Conservation (phyloP, 2,888 invertebrate species). For the Lapara coniferarum region DNA sequence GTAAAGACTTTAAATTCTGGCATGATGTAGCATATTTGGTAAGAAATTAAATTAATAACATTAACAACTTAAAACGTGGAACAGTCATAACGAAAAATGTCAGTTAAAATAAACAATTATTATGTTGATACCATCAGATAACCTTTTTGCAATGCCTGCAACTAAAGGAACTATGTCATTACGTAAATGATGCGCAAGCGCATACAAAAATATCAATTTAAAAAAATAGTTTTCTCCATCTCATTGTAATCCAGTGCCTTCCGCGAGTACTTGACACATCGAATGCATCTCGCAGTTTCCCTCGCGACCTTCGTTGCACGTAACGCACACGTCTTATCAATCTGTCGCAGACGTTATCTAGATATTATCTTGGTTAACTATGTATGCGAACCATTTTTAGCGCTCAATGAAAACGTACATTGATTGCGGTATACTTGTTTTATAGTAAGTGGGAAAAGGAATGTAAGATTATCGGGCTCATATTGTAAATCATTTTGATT, state of each 20-base stretch:
- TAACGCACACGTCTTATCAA: not conserved
- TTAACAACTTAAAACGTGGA: not conserved
- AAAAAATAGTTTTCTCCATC: too few relatives aligned
- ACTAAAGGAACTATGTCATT: too few relatives aligned
- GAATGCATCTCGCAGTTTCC: not conserved
- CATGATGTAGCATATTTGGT: not conserved
- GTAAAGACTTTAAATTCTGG: not conserved
- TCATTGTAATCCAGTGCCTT: too few relatives aligned
- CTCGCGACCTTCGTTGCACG: not conserved
- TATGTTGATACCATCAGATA: too few relatives aligned
- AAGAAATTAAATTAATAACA: not conserved
- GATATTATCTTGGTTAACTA: not conserved
- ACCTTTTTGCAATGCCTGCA: too few relatives aligned
- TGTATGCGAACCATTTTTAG: not conserved
- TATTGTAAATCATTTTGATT: not conserved
- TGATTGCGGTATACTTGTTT: not conserved
- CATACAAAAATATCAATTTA: too few relatives aligned
- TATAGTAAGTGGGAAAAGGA: not conserved
- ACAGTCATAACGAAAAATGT: too few relatives aligned
- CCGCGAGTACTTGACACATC: not conserved
- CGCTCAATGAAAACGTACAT: not conserved
- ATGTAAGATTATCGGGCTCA: not conserved
- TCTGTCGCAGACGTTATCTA: slow-evolving; percentile 4
- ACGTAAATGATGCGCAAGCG: too few relatives aligned
- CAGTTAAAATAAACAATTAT: too few relatives aligned